These are phyloP conservation scores for Chaetogeoica ovagalla DNA, from an alignment of 2,888 invertebrate genomes.

Conservation along the genomic window DNA sequence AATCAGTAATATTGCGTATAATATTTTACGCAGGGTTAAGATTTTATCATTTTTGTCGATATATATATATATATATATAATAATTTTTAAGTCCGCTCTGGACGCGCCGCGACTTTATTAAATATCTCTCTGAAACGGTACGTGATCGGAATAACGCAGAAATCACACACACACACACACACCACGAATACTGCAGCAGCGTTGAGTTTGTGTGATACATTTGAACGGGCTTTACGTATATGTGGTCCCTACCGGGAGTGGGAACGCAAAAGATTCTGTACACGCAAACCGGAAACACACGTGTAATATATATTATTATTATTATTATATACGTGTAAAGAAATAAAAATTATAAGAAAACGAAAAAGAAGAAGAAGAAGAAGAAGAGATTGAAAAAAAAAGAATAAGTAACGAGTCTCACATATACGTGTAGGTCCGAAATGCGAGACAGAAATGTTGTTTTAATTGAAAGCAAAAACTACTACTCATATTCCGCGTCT, in stretches of 20 bases:
- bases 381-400: background rate
- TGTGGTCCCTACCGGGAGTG: background rate
- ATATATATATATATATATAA: too few relatives aligned
- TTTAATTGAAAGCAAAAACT: conserved; percentile 49
- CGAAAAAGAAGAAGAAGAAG: background rate
- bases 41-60: conserved; percentile 41
- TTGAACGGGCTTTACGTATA: background rate
- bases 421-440: background rate
- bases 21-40: background rate
- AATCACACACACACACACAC: too few relatives aligned
- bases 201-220: conserved; percentile 25
- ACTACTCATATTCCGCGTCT: background rate
- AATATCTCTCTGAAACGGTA: conserved; percentile 29
- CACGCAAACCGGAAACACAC: conserved; percentile 29
- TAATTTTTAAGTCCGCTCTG: conserved; percentile 31
- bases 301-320: background rate
- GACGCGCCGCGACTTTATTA: conserved; percentile 43
- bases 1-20: background rate
- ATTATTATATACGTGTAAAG: conserved; percentile 15
- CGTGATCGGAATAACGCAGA: conserved; percentile 38
- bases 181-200: background rate
- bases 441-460: conserved; percentile 32
- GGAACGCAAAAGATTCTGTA: conserved; percentile 27
- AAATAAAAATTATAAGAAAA: conserved; percentile 30
- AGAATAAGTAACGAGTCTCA: background rate